phyloP scores from a whole-genome alignment of 2,797 vertebrate species.

The Margarornis squamiger region DNA sequence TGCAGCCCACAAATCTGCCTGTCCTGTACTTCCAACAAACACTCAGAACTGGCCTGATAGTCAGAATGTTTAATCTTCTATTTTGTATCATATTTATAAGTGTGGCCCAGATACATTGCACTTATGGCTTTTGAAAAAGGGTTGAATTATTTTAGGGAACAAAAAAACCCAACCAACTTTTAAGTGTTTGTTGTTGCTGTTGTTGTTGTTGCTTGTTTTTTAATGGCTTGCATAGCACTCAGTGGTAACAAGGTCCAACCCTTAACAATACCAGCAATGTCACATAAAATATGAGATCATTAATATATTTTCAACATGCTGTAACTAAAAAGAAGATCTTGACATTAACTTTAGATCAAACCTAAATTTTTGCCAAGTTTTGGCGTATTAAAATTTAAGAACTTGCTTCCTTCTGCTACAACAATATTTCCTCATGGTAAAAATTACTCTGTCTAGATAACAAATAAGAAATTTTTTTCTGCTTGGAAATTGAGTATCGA shows the following conservation, averaged over 20 bases:
- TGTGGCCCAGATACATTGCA: neutral
- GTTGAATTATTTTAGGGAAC: neutral
- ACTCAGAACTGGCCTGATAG: neutral
- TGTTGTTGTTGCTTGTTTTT: neutral
- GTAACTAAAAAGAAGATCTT: neutral
- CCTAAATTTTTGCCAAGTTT: neutral
- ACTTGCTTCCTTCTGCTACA: neutral
- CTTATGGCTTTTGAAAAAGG: neutral
- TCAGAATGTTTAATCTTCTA: neutral
- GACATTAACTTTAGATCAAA: neutral
- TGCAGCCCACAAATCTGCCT: neutral
- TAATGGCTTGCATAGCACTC: neutral
- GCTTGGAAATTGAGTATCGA: conserved; percentile 27
- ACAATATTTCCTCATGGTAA: neutral
- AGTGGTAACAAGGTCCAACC: neutral
- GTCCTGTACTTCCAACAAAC: neutral
- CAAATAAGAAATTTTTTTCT: conserved; percentile 19
- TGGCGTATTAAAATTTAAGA: neutral
- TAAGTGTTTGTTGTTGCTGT: too few relatives aligned
- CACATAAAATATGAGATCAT: neutral
- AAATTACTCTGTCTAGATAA: conserved; percentile 29
- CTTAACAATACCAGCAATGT: neutral
- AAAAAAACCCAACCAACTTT: neutral
- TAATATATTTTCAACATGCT: neutral
- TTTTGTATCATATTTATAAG: neutral